These are phyloP conservation scores for Eonycteris spelaea DNA, from an alignment of 2,113 vertebrate species.

Conservation along the genomic window DNA sequence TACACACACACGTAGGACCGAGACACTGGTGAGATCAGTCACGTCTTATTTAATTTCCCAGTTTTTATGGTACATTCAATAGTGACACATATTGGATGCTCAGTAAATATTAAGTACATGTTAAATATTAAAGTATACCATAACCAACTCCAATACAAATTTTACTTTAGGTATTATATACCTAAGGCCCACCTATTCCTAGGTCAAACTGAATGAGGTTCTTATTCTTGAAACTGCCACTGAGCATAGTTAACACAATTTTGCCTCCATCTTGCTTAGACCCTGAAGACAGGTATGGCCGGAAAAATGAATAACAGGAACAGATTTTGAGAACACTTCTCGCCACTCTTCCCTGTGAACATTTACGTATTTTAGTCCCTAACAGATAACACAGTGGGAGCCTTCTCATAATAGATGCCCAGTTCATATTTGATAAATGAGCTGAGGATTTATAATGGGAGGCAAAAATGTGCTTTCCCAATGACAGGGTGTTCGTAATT, in stretches of 20 bases:
- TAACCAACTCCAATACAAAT: background rate
- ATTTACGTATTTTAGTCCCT: background rate
- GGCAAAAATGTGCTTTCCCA: background rate
- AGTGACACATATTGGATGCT: background rate
- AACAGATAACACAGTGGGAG: background rate
- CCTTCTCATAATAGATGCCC: background rate
- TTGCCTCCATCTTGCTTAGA: background rate
- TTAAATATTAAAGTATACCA: background rate
- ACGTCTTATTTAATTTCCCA: background rate
- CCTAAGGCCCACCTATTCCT: background rate
- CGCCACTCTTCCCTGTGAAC: background rate
- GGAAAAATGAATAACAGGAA: background rate
- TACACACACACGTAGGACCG: background rate
- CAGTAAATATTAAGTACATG: background rate
- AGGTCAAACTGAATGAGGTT: background rate
- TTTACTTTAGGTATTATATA: background rate
- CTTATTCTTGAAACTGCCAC: background rate
- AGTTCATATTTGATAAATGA: background rate
- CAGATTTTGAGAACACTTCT: background rate
- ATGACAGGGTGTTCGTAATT: background rate
- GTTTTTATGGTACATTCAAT: background rate
- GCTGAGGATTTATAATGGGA: background rate
- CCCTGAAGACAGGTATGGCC: fast-evolving
- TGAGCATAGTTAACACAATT: background rate
- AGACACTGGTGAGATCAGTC: background rate